Evolutionary conservation across 1,140 invertebrate genomes (phyloP), one percentile per base, ranked within the genome.

Genomic region (Bathynomus jamesi): DNA sequence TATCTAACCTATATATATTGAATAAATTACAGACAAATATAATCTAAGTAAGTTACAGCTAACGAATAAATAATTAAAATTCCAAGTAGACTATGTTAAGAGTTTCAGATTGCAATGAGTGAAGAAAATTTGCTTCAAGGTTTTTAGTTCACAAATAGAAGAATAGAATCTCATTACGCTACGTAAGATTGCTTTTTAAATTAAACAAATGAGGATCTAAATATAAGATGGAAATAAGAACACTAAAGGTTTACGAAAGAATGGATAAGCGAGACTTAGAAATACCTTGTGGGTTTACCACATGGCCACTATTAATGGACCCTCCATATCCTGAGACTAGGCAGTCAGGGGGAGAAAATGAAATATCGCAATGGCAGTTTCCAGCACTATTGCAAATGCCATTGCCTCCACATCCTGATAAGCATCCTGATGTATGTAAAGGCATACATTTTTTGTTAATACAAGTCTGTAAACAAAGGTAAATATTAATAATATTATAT

Each of bases 361-460:
- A 95, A 3, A 86, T 82, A 78, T 92, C 87, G 83, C 96, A 99
- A 82, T 99, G 96, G 80, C 96, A 99, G 81, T 97, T 90, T 2
- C 94, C 94, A 78, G 85, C 79, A 79, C 84, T 90, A 80, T 99
- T 98, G 81, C 96, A 99, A 4, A 95, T 88, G 1, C 96, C 96
- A 78, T 94, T 90, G 3, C 88, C 89, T 78, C 89, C 90, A 79
- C 96, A 98, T 79, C 94, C 86, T 30, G 89, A 87, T 0, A 89
- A 93, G 96, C 8, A 40, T 40, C 17, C 32, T 40, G 17, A 7
- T n/a, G 32, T 4, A 7, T 4, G 25, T 5, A 5, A 4, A 10
- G 24, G n/a, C 25, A 4, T n/a, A 65, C 5, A 40, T 40, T 40
- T 17, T 7, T 40, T 40, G 7, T 40, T 40, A 7, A 40, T 17